Evolutionary conservation across 2,797 vertebrate species (phyloP), one percentile per base, ranked within the genome.

Genomic region (Nyctalus aviator): DNA sequence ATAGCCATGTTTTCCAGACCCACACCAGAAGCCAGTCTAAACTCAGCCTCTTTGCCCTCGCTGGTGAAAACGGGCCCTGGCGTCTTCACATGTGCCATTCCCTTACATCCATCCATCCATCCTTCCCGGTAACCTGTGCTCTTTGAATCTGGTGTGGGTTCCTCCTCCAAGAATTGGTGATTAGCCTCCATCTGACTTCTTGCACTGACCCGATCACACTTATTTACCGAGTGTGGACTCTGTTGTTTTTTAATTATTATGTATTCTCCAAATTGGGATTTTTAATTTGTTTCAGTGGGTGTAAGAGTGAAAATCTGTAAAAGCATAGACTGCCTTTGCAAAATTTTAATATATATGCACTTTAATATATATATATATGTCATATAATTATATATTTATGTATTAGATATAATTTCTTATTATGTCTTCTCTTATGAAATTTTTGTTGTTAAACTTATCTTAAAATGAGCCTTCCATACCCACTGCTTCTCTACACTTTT

Each of bases 271-370:
- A 75, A 37, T 76, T 73, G 44, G 55, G 35, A 82, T 76, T 89
- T 86, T 82, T 20, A 21, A 12, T 86, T 92, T 69, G 41, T 92
- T 90, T 88, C 76, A 79, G 4, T 93, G 44, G 27, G 18, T 83
- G 6, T 77, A 76, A 90, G 27, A 94, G 35, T 78, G 69, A 94
- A 77, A 79, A 50, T 79, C 14, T 96, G 50, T 35, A 83, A 94
- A 93, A 64, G 27, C 7, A 48, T 64, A 2, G 41, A 25, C 57
- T 91, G 55, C 11, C 32, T 89, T 81, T 94, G 75, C 23, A 50
- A 37, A 69, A 44, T 71, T 66, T 73, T 78, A 68, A 50, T 55
- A 32, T 18, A 32, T 64, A 4, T 64, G 6, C 15, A 7, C 44
- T 44, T 44, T 44, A 44, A 44, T 44, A 44, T 59, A 62, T 27